phyloP scores from a whole-genome alignment of 1,140 invertebrate genomes.

The Bactericera cockerelli region DNA sequence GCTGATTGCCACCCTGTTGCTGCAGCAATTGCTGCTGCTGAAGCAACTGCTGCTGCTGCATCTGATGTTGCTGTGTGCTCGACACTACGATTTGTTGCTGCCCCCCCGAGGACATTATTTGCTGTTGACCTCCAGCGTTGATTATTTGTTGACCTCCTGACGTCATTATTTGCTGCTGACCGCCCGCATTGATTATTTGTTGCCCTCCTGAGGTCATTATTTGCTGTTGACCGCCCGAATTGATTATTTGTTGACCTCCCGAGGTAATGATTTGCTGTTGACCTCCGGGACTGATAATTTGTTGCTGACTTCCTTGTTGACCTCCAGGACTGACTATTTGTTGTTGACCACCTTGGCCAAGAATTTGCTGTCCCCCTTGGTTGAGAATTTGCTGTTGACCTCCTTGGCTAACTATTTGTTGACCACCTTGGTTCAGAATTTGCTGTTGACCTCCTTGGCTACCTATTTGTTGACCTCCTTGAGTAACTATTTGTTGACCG shows the following conservation, averaged over 20 bases:
- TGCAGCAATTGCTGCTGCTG: constrained; percentile 29
- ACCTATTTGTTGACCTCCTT: constrained; percentile 17
- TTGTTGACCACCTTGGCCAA: constrained; percentile 11
- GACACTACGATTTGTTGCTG: constrained; percentile 7
- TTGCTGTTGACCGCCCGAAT: constrained; percentile 20
- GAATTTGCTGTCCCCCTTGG: constrained; percentile 15
- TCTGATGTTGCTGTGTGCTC: constrained; percentile 25
- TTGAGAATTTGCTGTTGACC: neutral
- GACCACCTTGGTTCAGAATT: constrained; percentile 17
- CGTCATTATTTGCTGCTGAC: constrained; percentile 20
- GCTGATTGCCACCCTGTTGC: constrained; percentile 23
- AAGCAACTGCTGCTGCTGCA: constrained; percentile 27
- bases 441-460: constrained; percentile 17
- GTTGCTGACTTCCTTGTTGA: constrained; percentile 14
- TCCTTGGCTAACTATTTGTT: constrained; percentile 13
- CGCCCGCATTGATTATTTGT: constrained; percentile 9
- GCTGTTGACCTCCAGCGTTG: neutral
- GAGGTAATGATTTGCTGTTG: constrained; percentile 18
- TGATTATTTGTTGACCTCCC: constrained; percentile 27
- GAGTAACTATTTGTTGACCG: neutral
- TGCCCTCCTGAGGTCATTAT: constrained; percentile 9
- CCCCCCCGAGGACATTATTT: neutral
- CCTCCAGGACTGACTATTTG: constrained; percentile 10
- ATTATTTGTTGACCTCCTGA: constrained; percentile 16
- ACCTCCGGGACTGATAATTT: constrained; percentile 4